Evolutionary conservation across 2,113 vertebrate species (phyloP), one percentile per base, ranked within the genome.

Genomic region (Anser cygnoides): DNA sequence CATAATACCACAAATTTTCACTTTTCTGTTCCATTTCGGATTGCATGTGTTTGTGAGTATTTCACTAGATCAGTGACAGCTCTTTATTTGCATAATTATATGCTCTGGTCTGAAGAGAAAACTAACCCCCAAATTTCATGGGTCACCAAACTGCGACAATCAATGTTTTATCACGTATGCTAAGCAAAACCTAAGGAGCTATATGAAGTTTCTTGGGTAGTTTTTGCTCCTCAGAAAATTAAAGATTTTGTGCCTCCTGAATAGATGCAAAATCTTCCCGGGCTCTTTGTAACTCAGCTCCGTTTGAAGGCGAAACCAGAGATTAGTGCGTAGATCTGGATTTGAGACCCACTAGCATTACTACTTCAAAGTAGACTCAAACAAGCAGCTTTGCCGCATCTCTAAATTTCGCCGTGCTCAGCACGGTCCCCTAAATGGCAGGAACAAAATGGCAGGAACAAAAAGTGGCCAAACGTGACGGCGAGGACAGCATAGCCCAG

Each of bases 21-120:
- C 97, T 97, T 98, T 98, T 98, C 97, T 98, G 90, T 97, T 97
- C 97, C 97, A 96, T 97, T 98, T 98, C 66, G 91, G 97, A 94
- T 97, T 97, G 98, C 97, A 97, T 98, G 97, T 98, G 98, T 98
- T 98, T 97, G 98, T 97, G 98, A 98, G 97, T 98, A 98, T 98
- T 99, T 98, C 98, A 98, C 98, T 98, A 98, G 98, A 99, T 99
- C 99, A 98, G 98, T 99, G 99, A 99, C 99, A 99, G 98, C 99
- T 98, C 98, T 98, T 98, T 99, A 99, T 99, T 99, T 99, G 99
- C 99, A 99, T 99, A 99, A 99, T 99, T 98, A 99, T 99, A 99
- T 99, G 99, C 99, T 99, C 98, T 98, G 98, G 98, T 99, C 98
- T 99, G 99, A 99, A 99, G 99, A 98, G 99, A 99, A 99, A 99